These are phyloP conservation scores for Drosophila siamana DNA, from an alignment of 2,888 invertebrate species.

Conservation along the genomic window DNA sequence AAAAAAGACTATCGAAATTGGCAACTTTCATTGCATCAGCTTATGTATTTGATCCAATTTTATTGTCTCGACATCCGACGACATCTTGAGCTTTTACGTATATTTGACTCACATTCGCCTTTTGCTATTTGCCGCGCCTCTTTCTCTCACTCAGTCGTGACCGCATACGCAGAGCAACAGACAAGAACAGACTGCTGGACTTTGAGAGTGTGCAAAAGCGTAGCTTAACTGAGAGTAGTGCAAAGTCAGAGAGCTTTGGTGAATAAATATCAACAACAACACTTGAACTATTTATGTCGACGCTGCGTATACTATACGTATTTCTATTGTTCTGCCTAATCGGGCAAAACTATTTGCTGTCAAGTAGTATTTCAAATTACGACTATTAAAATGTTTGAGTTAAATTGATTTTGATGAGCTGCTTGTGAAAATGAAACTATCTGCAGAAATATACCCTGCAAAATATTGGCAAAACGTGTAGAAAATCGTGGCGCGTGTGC, in stretches of 20 bases:
- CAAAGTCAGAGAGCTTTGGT: not conserved
- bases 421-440: not conserved
- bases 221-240: not conserved
- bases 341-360: not conserved
- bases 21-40: constrained; percentile 58
- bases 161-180: constrained; percentile 12
- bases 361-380: not conserved
- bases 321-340: constrained; percentile 3
- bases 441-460: constrained; percentile 38
- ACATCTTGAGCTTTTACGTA: constrained; percentile 31
- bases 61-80: constrained; percentile 13
- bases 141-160: not conserved
- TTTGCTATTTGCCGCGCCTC: constrained; percentile 30
- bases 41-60: constrained; percentile 36
- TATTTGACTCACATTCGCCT: constrained; percentile 73
- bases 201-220: constrained; percentile 10
- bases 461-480: constrained; percentile 17
- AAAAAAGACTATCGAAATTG: constrained; percentile 21
- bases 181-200: constrained; percentile 34
- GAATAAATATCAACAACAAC: not conserved
- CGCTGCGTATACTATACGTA: not conserved
- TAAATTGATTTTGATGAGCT: not conserved
- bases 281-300: not conserved
- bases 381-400: not conserved
- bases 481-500: constrained; percentile 52